These are phyloP conservation scores for Lochmaea capreae DNA, from an alignment of 2,888 invertebrate genomes.

Conservation along the genomic window DNA sequence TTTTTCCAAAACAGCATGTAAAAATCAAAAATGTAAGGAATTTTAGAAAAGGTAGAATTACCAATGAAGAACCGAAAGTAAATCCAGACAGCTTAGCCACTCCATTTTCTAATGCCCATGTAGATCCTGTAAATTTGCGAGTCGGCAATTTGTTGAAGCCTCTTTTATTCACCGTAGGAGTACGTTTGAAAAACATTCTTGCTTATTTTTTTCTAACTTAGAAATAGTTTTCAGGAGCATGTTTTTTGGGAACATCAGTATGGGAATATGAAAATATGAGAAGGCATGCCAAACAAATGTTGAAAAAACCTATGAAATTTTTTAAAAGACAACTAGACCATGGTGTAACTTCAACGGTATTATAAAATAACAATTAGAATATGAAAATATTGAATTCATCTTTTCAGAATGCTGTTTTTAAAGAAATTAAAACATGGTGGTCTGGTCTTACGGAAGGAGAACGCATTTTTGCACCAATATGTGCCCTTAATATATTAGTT, in stretches of 20 bases:
- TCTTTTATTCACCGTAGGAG: conserved; percentile 74
- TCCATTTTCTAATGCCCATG: conserved; percentile 64
- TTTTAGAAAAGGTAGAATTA: conserved; percentile 51
- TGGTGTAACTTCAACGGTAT: conserved; percentile 48
- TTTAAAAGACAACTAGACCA: conserved; percentile 62
- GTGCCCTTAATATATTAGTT: conserved; percentile 81
- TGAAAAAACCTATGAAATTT: conserved; percentile 69
- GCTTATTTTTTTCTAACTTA: conserved; percentile 18
- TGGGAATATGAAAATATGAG: conserved; percentile 87
- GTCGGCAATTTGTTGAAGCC: conserved; percentile 70
- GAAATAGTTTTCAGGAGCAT: conserved; percentile 68
- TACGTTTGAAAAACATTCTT: conserved; percentile 60
- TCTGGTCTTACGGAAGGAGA: conserved; percentile 77
- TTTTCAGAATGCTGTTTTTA: conserved; percentile 59
- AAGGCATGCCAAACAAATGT: conserved; percentile 69
- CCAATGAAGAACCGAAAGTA: conserved; percentile 48
- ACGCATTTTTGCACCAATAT: conserved; percentile 83
- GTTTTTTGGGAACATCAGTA: conserved; percentile 81
- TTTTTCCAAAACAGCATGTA: conserved; percentile 31
- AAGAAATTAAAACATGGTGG: conserved; percentile 75
- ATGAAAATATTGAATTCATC: conserved; percentile 18
- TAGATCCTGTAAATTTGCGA: conserved; percentile 66
- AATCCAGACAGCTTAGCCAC: conserved; percentile 59
- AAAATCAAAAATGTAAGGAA: conserved; percentile 43
- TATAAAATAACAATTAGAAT: neutral